Conservation (phyloP, 2,113 vertebrate genomes). For the Isurus oxyrinchus region DNA sequence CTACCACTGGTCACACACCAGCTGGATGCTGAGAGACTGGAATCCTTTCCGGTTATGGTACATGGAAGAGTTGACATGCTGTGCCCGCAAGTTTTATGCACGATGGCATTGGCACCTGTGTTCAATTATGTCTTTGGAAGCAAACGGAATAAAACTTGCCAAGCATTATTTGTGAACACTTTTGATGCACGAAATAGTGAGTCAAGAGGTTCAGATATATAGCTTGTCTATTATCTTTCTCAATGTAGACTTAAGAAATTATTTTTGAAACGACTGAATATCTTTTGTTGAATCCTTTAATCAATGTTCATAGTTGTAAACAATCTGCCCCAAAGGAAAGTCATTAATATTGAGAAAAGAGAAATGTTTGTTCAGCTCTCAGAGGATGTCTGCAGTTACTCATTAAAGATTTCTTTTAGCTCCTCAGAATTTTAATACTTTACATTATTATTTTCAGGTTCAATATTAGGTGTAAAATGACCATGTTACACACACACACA, state of each 20-base stretch:
- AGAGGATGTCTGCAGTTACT: not conserved
- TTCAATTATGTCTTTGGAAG: too few relatives aligned
- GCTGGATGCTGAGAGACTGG: too few relatives aligned
- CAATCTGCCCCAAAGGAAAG: not conserved
- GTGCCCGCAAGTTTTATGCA: too few relatives aligned
- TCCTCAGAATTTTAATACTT: not conserved
- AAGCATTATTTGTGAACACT: not conserved
- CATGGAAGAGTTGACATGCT: too few relatives aligned
- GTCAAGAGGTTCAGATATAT: not conserved
- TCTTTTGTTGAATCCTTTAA: not conserved
- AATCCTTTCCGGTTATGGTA: too few relatives aligned
- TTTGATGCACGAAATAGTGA: not conserved
- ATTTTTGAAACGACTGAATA: not conserved
- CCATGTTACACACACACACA: too few relatives aligned
- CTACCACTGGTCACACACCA: too few relatives aligned
- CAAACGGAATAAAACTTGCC: too few relatives aligned
- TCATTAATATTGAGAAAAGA: not conserved
- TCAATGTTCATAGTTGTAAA: not conserved
- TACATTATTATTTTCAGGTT: too few relatives aligned
- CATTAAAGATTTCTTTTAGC: not conserved
- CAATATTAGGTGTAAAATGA: too few relatives aligned
- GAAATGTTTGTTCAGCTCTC: constrained; percentile 1
- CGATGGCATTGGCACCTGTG: too few relatives aligned
- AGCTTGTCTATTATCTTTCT: not conserved
- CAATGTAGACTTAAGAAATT: not conserved